Conservation (phyloP, 2,113 vertebrate species). For the Hippocampus mohnikei region DNA sequence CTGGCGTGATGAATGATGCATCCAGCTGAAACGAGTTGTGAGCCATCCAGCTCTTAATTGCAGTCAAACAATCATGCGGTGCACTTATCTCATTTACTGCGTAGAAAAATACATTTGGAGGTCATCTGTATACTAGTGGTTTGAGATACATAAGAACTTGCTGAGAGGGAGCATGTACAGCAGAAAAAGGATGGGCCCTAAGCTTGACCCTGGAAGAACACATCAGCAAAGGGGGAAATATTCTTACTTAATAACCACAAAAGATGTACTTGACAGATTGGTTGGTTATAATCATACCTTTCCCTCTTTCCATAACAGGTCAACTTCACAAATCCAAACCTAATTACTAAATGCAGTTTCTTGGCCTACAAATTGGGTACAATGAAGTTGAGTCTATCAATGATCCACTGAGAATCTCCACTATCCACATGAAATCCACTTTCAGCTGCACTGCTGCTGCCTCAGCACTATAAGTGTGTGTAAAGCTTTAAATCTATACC, state of each 20-base stretch:
- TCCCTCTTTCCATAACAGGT: neutral
- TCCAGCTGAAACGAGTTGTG: neutral
- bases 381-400: conserved; percentile 4
- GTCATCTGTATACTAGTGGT: neutral
- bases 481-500: conserved; percentile 33
- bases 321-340: neutral
- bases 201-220: neutral
- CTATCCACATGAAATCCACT: conserved; percentile 39
- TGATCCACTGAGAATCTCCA: conserved; percentile 32
- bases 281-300: neutral
- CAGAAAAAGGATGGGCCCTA: neutral
- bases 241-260: neutral
- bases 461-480: conserved; percentile 22
- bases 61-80: neutral
- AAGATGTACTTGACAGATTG: neutral
- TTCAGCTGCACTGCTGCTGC: conserved; percentile 29
- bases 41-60: neutral
- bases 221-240: neutral
- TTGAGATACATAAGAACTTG: neutral
- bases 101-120: neutral
- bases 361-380: neutral
- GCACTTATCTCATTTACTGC: neutral
- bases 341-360: neutral
- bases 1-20: neutral
- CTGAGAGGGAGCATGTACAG: neutral